Conservation (phyloP, 2,888 invertebrate genomes). For the Stictocephala bisonia region DNA sequence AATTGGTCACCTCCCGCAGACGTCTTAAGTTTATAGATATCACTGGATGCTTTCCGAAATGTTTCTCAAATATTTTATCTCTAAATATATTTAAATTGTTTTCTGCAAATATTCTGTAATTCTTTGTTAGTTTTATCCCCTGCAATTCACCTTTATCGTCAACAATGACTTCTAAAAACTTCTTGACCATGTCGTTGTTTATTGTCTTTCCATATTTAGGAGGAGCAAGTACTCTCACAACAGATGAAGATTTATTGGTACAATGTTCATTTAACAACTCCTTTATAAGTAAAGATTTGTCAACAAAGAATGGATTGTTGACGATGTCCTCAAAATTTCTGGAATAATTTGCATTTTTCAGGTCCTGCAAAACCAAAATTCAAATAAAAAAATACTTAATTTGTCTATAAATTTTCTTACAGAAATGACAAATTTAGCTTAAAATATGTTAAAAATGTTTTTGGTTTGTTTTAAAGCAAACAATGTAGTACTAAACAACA, state of each 20-base stretch:
- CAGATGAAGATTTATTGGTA: not conserved
- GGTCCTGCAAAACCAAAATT: no score
- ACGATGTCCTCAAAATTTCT: not conserved
- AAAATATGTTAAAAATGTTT: no score
- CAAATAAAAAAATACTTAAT: no score
- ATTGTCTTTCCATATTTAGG: not conserved
- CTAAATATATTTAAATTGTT: not conserved
- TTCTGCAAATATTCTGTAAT: not conserved
- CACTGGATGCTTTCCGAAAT: not conserved
- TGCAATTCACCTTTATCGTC: not conserved
- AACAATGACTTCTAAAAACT: not conserved
- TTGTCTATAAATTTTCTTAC: no score
- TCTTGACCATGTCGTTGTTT: not conserved
- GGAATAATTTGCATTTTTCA: no score
- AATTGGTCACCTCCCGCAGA: not conserved
- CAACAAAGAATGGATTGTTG: not conserved
- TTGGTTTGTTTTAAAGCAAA: no score
- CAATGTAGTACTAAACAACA: no score
- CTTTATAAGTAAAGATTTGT: not conserved
- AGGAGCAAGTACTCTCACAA: not conserved
- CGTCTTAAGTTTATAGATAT: not conserved
- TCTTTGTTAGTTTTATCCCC: not conserved
- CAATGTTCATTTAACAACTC: not conserved
- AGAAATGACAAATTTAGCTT: no score
- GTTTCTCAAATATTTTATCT: not conserved